These are phyloP conservation scores for Phania funesta DNA, from an alignment of 2,888 invertebrate species.

Conservation along the genomic window DNA sequence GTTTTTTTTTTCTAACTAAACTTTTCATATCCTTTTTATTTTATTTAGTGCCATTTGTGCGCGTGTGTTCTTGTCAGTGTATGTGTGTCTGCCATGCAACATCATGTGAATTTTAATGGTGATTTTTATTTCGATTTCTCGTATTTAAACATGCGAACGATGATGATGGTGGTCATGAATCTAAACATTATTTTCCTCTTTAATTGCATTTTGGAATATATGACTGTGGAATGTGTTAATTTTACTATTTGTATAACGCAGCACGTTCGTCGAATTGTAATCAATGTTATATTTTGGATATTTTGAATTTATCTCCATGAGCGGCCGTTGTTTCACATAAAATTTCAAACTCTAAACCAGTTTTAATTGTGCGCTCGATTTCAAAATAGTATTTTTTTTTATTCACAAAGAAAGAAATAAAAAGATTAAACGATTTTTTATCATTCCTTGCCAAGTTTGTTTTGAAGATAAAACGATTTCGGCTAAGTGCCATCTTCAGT, in stretches of 20 bases:
- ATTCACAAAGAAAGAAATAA: too few species aligned
- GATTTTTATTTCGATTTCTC: conserved; percentile 66
- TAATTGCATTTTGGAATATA: conserved; percentile 65
- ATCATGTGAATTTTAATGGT: conserved; percentile 74
- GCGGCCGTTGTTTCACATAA: too few species aligned
- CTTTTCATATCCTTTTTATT: conserved; percentile 25
- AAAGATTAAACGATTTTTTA: too few species aligned
- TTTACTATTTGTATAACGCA: conserved; percentile 32
- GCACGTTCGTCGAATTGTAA: conserved; percentile 38
- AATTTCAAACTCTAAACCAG: not conserved
- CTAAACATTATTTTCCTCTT: conserved; percentile 62
- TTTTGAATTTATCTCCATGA: not conserved
- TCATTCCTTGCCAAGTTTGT: too few species aligned
- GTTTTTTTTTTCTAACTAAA: conserved; percentile 21
- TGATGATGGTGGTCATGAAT: conserved; percentile 29
- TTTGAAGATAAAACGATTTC: too few species aligned
- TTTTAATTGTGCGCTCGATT: too few species aligned
- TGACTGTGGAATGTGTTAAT: conserved; percentile 52
- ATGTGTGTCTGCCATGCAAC: conserved; percentile 61
- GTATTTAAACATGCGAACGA: not conserved
- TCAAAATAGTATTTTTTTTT: too few species aligned
- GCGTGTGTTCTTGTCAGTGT: not conserved
- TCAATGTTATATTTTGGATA: not conserved
- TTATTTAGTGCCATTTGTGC: not conserved
- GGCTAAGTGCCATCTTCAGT: too few species aligned